phyloP scores from a whole-genome alignment of 2,888 invertebrate genomes.

The Drosophila recens region DNA sequence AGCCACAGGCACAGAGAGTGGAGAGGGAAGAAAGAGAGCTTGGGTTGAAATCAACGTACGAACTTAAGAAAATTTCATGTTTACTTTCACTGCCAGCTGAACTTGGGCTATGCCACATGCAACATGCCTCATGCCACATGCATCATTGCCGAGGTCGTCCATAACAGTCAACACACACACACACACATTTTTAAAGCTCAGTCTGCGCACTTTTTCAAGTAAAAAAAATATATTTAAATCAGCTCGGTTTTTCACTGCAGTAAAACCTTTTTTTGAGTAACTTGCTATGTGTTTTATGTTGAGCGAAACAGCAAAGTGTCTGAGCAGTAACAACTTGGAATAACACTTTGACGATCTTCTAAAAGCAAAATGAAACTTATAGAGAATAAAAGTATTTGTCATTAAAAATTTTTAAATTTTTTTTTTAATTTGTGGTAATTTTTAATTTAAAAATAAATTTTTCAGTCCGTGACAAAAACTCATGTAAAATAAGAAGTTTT shows the following conservation, averaged over 20 bases:
- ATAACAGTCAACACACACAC: background rate
- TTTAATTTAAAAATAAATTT: too few species aligned
- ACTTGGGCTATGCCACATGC: constrained; percentile 33
- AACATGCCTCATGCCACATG: constrained; percentile 32
- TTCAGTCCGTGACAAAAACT: too few species aligned
- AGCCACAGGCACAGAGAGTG: background rate
- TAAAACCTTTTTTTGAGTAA: too few species aligned
- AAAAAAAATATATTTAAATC: background rate
- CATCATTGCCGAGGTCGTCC: constrained; percentile 4
- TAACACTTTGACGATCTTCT: background rate
- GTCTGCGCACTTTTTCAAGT: background rate
- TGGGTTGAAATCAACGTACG: constrained; percentile 19
- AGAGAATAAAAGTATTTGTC: too few species aligned
- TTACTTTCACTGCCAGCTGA: constrained; percentile 75
- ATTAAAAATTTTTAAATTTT: too few species aligned
- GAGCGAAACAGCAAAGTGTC: background rate
- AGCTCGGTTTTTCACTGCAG: background rate
- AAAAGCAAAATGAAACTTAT: too few species aligned
- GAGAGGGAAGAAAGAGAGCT: constrained; percentile 1
- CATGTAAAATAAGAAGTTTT: too few species aligned
- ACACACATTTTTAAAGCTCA: background rate
- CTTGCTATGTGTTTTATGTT: background rate
- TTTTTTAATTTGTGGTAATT: background rate
- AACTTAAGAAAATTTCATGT: constrained; percentile 72
- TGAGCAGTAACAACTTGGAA: background rate